Conservation (phyloP, 1,140 invertebrate genomes). For the Hormaphis cornu region DNA sequence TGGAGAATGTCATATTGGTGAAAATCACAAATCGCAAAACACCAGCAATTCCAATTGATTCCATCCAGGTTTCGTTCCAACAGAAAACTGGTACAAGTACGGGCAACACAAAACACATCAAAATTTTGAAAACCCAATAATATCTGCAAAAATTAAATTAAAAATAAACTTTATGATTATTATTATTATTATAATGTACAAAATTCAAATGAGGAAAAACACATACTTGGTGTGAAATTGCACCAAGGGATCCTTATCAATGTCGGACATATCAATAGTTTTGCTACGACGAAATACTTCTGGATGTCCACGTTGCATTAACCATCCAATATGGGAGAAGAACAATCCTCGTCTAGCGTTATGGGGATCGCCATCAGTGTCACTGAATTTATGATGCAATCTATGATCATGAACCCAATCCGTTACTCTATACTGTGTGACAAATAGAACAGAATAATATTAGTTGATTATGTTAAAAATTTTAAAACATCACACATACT, state of each 20-base stretch:
- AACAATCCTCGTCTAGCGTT: slow-evolving; percentile 57
- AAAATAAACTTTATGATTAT: not conserved
- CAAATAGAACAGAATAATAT: slow-evolving; percentile 29
- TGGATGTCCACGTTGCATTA: slow-evolving; percentile 54
- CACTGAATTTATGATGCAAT: slow-evolving; percentile 55
- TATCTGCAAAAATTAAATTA: slow-evolving; percentile 25
- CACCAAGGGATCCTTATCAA: slow-evolving; percentile 59
- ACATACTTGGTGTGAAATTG: slow-evolving; percentile 57
- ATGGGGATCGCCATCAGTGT: slow-evolving; percentile 57
- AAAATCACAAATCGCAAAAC: slow-evolving; percentile 50
- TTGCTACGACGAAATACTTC: slow-evolving; percentile 56
- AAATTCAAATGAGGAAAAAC: not conserved
- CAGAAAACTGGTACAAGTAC: slow-evolving; percentile 50
- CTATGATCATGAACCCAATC: slow-evolving; percentile 52
- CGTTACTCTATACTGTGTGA: slow-evolving; percentile 36
- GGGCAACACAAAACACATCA: slow-evolving; percentile 57
- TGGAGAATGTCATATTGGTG: slow-evolving; percentile 58
- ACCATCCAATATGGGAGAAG: slow-evolving; percentile 58
- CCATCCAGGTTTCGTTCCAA: slow-evolving; percentile 52
- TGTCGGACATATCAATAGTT: slow-evolving; percentile 58
- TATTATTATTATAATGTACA: not conserved
- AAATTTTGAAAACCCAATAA: slow-evolving; percentile 69
- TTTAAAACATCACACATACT: slow-evolving; percentile 35
- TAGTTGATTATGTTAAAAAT: not conserved
- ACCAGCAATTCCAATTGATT: slow-evolving; percentile 44